phyloP scores from a whole-genome alignment of 2,888 invertebrate genomes.

The Macrophya alboannulata region DNA sequence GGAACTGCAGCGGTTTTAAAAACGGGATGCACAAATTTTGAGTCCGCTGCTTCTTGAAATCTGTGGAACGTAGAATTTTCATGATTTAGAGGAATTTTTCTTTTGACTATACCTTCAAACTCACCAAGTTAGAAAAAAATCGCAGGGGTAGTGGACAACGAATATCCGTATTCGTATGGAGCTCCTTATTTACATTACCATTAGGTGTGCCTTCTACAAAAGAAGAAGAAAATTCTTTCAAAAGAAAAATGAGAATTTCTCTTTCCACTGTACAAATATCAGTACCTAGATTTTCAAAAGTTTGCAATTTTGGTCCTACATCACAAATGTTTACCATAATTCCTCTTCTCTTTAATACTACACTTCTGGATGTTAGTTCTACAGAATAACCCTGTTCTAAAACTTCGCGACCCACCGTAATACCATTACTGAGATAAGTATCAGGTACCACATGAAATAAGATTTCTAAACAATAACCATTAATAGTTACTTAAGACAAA shows the following conservation, averaged over 20 bases:
- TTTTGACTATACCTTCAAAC: too few species aligned
- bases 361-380: neutral
- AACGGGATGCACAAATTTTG: too few species aligned
- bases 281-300: conserved; percentile 9
- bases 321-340: neutral
- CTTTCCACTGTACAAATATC: conserved; percentile 21
- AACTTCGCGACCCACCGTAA: neutral
- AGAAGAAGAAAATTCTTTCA: conserved; percentile 17
- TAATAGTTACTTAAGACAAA: conserved; percentile 59
- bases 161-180: too few species aligned
- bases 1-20: too few species aligned
- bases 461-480: conserved; percentile 74
- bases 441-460: conserved; percentile 35
- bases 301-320: neutral
- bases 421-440: neutral
- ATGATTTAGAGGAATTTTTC: too few species aligned
- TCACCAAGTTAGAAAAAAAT: too few species aligned
- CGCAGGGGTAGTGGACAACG: too few species aligned
- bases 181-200: conserved; percentile 42
- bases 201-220: conserved; percentile 41
- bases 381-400: neutral
- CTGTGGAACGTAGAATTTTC: too few species aligned
- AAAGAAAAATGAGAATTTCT: conserved; percentile 18
- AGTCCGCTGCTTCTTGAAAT: too few species aligned
- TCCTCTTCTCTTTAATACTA: neutral